Evolutionary conservation across 2,888 invertebrate species (phyloP), one percentile per base, ranked within the genome.

Genomic region (Drosophila mimica): DNA sequence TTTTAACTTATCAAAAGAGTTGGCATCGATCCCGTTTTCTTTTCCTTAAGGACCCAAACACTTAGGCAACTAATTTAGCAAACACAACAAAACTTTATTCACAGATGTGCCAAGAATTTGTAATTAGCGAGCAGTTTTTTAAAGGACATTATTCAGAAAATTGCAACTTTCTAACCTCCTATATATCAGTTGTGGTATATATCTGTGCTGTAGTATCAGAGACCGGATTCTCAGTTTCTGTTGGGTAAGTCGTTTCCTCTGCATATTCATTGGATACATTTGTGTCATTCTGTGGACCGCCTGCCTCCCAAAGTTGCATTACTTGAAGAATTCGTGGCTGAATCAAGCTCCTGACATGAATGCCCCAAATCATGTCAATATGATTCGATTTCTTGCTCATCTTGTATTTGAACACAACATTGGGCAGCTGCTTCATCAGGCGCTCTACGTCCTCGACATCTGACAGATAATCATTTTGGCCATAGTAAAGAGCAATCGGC

Each of bases 391-490:
- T 83, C 48, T 75, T 82, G 36, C 81, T 20, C 75, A 80, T 84
- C 65, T 87, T 11, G 43, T 73, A 58, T 40, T 83, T 61, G 61
- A 86, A 76, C 0, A 88, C 86, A 3, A 89, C 82, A 69, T 92
- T 91, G 20, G 91, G 91, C 43, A 92, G 36, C 3, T 62, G 11
- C 20, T 82, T 75, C 2, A 75, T 72, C 63, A 92, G 51, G 0
- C 76, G 79, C 9, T 77, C 59, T 0, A 92, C 90, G 65, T 93
- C 92, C 34, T 79, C 74, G 0, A 91, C 90, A 68, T 93, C 92
- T 0, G 95, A 93, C 4, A 96, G 82, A 91, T 93, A 94, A 82
- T 95, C 95, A 56, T 94, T 94, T 1, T 91, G 91, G 25, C 94
- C 93, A 77, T 94, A 94, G 78, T 94, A 94, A 17, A 95, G 78